Percentiles rank a stretch among this genome's conserved stretches.
phyloP scores from a whole-genome alignment of 2,797 vertebrate genomes.

The Helostoma temminkii region DNA sequence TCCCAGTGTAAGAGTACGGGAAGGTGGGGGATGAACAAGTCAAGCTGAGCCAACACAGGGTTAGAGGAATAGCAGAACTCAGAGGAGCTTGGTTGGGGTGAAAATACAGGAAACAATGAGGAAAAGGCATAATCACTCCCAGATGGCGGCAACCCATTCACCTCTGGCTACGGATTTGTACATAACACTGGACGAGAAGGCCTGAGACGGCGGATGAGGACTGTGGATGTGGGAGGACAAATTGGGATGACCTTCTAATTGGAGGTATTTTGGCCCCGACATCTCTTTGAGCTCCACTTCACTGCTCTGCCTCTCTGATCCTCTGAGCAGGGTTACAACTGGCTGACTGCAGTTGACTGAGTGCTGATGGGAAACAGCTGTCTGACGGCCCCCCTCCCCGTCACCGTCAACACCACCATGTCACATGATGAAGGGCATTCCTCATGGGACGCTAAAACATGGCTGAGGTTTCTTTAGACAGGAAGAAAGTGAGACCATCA shows the following conservation, averaged over 20 bases:
- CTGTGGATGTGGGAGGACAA: constrained; percentile 71
- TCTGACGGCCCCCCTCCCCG: constrained; percentile 38
- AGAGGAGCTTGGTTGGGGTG: constrained; percentile 58
- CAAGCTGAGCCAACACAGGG: constrained; percentile 65
- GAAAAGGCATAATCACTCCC: constrained; percentile 82
- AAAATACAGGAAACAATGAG: constrained; percentile 83
- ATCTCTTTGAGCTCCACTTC: constrained; percentile 59
- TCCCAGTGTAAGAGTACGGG: constrained; percentile 75
- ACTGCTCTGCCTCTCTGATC: constrained; percentile 56
- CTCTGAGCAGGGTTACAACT: constrained; percentile 52
- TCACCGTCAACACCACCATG: constrained; percentile 54
- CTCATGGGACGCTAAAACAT: constrained; percentile 73
- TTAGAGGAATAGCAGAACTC: constrained; percentile 53
- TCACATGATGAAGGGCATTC: constrained; percentile 81
- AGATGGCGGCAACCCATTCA: constrained; percentile 79
- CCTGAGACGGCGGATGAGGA: constrained; percentile 58
- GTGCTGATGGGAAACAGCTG: constrained; percentile 85
- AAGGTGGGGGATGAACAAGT: constrained; percentile 52
- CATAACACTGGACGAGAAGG: constrained; percentile 42
- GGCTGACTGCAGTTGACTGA: constrained; percentile 72
- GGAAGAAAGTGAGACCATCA: constrained; percentile 74
- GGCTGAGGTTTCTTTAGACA: constrained; percentile 76
- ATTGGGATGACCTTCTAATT: constrained; percentile 83
- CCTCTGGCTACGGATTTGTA: constrained; percentile 62
- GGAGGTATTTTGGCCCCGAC: constrained; percentile 66